A percentile compares a stretch with the other conserved stretches of the same genome.
Conservation (phyloP, 1,140 invertebrate genomes). For the Caenorhabditis briggsae region DNA sequence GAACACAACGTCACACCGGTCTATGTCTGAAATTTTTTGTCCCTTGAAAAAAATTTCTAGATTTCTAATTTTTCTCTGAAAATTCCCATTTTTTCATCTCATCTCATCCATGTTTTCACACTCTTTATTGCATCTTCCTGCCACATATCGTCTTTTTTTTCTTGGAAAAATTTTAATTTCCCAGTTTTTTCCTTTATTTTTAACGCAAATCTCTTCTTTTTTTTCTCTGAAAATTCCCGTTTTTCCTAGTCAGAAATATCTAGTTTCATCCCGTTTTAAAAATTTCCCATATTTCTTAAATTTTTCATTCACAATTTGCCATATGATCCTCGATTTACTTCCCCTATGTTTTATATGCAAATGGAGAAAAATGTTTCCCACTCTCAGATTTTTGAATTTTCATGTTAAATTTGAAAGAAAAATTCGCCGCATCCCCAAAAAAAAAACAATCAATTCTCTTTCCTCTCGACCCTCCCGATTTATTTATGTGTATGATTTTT, state of each 20-base stretch:
- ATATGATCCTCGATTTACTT: constrained; percentile 38
- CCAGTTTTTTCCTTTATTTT: not conserved
- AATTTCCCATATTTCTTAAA: not conserved
- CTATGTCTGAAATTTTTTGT: constrained; percentile 67
- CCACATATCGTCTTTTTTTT: constrained; percentile 1
- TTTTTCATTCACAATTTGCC: constrained; percentile 4
- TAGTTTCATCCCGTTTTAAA: not conserved
- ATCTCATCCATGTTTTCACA: not conserved
- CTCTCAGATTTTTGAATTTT: too few species aligned
- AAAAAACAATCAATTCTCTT: too few species aligned
- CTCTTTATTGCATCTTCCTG: constrained; percentile 30
- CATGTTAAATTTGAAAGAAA: too few species aligned
- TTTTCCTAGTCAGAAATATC: constrained; percentile 6
- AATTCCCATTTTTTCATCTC: not conserved
- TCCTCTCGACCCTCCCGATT: too few species aligned
- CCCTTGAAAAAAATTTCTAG: not conserved
- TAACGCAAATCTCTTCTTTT: not conserved
- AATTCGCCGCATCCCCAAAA: too few species aligned
- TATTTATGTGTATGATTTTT: too few species aligned
- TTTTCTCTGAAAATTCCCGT: not conserved
- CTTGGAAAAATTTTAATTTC: not conserved
- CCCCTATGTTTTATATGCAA: not conserved
- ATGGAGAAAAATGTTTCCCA: not conserved
- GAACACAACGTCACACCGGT: constrained; percentile 76
- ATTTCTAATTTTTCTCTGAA: not conserved